Evolutionary conservation across 2,113 vertebrate species (phyloP).

Genomic region (Zosterops borbonicus): DNA sequence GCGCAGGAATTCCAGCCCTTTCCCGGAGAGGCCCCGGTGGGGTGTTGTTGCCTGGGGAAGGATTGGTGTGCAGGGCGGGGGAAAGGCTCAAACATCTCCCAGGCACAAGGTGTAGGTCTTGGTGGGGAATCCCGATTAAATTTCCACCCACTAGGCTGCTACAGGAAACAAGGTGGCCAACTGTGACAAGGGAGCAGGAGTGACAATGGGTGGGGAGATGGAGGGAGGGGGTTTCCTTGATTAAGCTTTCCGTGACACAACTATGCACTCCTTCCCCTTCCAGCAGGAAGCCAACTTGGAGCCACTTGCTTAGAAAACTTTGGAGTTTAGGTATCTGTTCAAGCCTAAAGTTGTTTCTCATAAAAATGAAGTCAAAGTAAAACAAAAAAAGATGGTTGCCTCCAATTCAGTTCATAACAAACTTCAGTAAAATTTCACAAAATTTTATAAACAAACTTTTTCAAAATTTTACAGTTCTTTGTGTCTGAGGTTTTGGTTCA

Average conservation of each 20-base stretch:
- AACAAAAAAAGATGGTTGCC: not conserved
- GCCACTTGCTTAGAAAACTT: not conserved
- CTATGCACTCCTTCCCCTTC: rapidly evolving
- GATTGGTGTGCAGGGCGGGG: not conserved
- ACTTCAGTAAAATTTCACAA: not conserved
- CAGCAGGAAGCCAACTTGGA: not conserved
- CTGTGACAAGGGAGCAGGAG: not conserved
- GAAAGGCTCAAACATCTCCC: not conserved
- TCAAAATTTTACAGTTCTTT: not conserved
- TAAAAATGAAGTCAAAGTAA: not conserved
- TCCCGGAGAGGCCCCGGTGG: not conserved
- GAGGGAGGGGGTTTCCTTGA: not conserved
- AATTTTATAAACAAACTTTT: not conserved
- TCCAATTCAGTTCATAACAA: not conserved
- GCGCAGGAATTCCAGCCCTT: slow-evolving; percentile 9
- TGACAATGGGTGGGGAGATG: not conserved
- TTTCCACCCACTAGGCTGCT: not conserved
- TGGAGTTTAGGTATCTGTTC: not conserved
- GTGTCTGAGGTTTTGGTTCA: not conserved
- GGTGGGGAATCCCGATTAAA: not conserved
- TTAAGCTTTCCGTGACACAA: not conserved
- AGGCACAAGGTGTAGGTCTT: not conserved
- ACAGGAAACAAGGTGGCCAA: not conserved
- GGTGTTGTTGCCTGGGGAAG: not conserved
- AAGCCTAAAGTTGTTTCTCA: not conserved